Evolutionary conservation across 2,797 vertebrate genomes (phyloP).

Genomic region (Silurus aristotelis): DNA sequence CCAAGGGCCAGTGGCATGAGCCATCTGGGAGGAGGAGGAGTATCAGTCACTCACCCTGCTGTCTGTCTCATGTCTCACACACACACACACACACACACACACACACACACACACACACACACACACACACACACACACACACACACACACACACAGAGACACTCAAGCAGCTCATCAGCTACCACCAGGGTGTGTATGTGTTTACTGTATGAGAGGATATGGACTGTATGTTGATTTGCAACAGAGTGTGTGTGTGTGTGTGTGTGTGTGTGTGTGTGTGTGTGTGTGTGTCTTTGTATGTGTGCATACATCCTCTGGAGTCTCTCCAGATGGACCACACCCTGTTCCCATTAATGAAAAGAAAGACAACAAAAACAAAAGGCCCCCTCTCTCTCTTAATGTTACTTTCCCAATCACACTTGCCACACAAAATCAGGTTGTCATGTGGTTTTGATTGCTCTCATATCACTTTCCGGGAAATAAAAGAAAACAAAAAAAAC

Average conservation of each 20-base stretch:
- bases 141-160: neutral
- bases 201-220: constrained; percentile 48
- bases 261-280: constrained; percentile 38
- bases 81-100: constrained; percentile 30
- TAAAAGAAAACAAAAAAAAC: constrained; percentile 32
- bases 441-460: constrained; percentile 93
- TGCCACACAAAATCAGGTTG: constrained; percentile 88
- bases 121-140: constrained; percentile 15
- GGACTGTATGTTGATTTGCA: constrained; percentile 30
- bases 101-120: constrained; percentile 32
- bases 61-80: constrained; percentile 61
- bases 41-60: constrained; percentile 76
- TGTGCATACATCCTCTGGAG: constrained; percentile 52
- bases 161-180: constrained; percentile 26
- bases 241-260: constrained; percentile 48
- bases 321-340: constrained; percentile 81
- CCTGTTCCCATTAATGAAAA: constrained; percentile 88
- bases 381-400: constrained; percentile 73
- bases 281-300: constrained; percentile 36
- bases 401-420: constrained; percentile 93
- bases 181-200: constrained; percentile 49
- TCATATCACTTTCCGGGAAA: constrained; percentile 83
- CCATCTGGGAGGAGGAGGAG: constrained; percentile 77
- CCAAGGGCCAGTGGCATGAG: constrained; percentile 77
- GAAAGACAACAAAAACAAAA: constrained; percentile 71